Evolutionary conservation across 2,113 vertebrate species (phyloP).

Genomic region (Grammomys surdaster): DNA sequence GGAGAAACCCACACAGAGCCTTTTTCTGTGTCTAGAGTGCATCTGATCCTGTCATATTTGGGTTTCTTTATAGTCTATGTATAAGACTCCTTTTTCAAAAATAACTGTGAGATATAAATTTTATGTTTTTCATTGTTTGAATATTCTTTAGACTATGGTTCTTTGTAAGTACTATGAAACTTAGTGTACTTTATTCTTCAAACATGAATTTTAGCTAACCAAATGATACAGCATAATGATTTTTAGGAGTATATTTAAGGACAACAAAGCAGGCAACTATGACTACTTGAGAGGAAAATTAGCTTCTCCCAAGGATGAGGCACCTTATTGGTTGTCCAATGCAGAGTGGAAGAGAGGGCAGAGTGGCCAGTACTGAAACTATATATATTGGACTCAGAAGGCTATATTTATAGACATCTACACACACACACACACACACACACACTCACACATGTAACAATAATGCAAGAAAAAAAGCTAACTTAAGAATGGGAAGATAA

Average conservation of each 20-base stretch:
- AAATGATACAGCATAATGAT: background rate
- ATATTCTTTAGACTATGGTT: background rate
- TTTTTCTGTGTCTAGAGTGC: background rate
- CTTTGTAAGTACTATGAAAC: background rate
- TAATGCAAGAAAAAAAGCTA: background rate
- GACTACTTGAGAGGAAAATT: background rate
- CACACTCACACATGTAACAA: background rate
- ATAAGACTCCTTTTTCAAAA: background rate
- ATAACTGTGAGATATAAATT: background rate
- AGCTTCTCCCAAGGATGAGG: background rate
- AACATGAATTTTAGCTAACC: background rate
- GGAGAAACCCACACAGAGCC: background rate
- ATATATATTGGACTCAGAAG: background rate
- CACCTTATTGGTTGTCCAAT: background rate
- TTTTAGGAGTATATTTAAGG: background rate
- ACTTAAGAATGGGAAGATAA: background rate
- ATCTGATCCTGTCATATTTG: background rate
- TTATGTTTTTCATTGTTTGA: background rate
- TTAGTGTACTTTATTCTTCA: background rate
- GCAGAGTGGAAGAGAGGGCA: background rate
- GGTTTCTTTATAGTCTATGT: conserved; percentile 8
- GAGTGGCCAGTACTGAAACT: background rate
- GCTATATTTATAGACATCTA: background rate
- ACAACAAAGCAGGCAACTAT: background rate
- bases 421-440: no score